These are phyloP conservation scores for Drosophila helvetica DNA, from an alignment of 2,888 invertebrate species.

Conservation along the genomic window DNA sequence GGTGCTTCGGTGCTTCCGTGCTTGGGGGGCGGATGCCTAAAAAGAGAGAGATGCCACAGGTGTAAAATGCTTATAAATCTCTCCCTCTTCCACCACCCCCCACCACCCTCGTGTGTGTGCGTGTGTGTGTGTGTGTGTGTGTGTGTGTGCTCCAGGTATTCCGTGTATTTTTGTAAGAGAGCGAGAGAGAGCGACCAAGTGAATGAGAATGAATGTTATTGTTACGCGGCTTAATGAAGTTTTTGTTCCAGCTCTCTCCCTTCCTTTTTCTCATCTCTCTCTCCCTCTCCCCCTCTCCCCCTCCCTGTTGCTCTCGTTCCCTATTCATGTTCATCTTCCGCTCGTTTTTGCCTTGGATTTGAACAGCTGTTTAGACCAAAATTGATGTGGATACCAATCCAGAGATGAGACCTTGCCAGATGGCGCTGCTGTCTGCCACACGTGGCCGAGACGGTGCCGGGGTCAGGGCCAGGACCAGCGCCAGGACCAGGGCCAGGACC, in stretches of 20 bases:
- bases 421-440: constrained; percentile 1
- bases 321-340: neutral
- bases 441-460: constrained; percentile 1
- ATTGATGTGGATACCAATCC: constrained; percentile 23
- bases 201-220: constrained; percentile 60
- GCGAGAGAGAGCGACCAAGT: neutral
- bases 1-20: neutral
- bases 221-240: constrained; percentile 64
- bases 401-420: constrained; percentile 15
- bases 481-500: neutral
- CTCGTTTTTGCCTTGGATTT: neutral
- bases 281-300: too few species aligned
- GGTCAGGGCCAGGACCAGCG: too few species aligned
- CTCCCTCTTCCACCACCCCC: neutral
- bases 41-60: constrained; percentile 55
- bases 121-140: neutral
- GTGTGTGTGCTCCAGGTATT: too few species aligned
- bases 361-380: constrained; percentile 31
- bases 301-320: too few species aligned
- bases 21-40: constrained; percentile 19
- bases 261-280: too few species aligned
- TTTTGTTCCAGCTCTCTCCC: constrained; percentile 34
- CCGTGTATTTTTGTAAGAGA: neutral
- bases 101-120: constrained; percentile 10
- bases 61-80: constrained; percentile 69